Evolutionary conservation across 2,113 vertebrate species (phyloP).

Genomic region (Steatornis caripensis): DNA sequence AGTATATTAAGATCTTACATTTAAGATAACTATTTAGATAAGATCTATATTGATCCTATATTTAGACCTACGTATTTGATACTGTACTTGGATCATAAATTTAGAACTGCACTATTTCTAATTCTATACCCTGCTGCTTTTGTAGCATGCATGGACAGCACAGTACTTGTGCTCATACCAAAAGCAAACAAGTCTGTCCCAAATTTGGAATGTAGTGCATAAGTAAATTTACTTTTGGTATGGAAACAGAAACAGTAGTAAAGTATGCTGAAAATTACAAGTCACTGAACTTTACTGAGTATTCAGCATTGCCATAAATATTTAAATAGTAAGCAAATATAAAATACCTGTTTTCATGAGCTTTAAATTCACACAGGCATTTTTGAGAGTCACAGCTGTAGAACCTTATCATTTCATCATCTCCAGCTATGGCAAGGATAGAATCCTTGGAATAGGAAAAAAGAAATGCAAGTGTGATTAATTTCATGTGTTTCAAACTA

Average conservation of each 20-base stretch:
- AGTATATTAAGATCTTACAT: background rate
- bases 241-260: background rate
- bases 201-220: background rate
- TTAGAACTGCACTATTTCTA: background rate
- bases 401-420: conserved; percentile 84
- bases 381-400: conserved; percentile 77
- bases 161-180: background rate
- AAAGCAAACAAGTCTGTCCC: background rate
- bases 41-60: background rate
- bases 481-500: background rate
- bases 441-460: conserved; percentile 72
- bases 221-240: background rate
- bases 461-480: background rate
- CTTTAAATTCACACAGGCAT: conserved; percentile 89
- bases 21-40: background rate
- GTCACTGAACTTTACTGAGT: background rate
- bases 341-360: conserved; percentile 91
- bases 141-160: background rate
- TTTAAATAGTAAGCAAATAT: background rate
- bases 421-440: conserved; percentile 86
- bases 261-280: background rate
- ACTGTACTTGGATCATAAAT: background rate
- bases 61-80: background rate
- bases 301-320: background rate
- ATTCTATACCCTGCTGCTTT: background rate